Base-by-base conservation (phyloP, 2,113 vertebrate species). In the Gymnorhina tibicen region DNA sequence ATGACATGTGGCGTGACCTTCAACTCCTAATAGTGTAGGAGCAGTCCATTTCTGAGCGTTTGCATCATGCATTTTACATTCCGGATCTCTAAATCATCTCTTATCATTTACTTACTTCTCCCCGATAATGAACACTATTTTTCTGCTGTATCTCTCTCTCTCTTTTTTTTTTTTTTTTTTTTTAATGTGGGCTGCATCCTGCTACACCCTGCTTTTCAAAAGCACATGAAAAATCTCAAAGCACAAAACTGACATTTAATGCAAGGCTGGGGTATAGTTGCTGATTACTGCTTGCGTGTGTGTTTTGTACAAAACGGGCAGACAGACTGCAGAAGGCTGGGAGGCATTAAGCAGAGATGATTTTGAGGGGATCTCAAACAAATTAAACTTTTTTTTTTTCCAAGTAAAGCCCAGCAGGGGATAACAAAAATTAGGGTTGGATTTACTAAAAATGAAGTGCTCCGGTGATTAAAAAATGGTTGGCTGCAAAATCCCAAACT, bases 381-480 rank as follows among this genome's bases (percentile, higher is more conserved):
- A 97, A 97, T 97, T 95, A 97, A 97, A 97, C 92, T 97, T 93
- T 86, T 81, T 77, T 80, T 39, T 85, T 91, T 87, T 78, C 50
- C 63, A 92, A 95, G 91, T 81, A 95, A 96, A 96, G 62, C 95
- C 87, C 96, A 94, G 94, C 85, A 95, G 93, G 93, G 88, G 91
- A 97, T 95, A 91, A 96, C 82, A 91, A 91, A 93, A 96, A 96
- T 89, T 89, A 95, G 95, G 76, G 70, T 50, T 94, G 96, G 94
- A 95, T 97, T 97, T 96, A 91, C 92, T 93, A 95, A 96, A 95
- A 86, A 93, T 95, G 89, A 96, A 97, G 87, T 69, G 87, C 83
- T 95, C 89, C 4, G 1, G 87, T 97, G 97, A 96, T 97, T 97
- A 96, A 96, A 97, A 95, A 90, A 87, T 72, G 76, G 68, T 87